Evolutionary conservation across 2,797 vertebrate species (phyloP), one percentile per base, ranked within the genome.

Genomic region (Parauchenoglanis punctatus): DNA sequence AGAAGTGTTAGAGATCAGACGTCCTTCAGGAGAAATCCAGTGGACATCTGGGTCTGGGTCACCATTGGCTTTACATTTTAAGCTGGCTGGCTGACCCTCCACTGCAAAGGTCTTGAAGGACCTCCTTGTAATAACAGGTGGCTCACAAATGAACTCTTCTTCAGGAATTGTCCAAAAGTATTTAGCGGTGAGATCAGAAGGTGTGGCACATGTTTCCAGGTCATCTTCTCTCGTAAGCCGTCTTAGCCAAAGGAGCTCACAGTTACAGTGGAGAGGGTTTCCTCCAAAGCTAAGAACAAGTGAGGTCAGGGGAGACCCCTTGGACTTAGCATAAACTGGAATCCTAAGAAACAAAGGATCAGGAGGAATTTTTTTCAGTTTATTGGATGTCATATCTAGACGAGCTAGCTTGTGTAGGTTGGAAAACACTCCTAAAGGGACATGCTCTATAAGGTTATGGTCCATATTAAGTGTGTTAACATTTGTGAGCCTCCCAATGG

Each of bases 341-440:
- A 97, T 96, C 44, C 97, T 94, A 88, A 97, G 96, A 93, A 98
- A 98, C 84, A 98, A 90, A 0, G 97, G 97, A 92, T 98, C 97
- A 0, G 97, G 97, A 0, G 97, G 97, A 70, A 98, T 97, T 91
- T 97, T 98, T 94, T 97, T 97, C 91, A 98, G 95, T 91, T 97
- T 97, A 93, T 98, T 98, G 89, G 97, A 98, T 0, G 97, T 98
- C 97, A 98, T 97, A 93, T 98, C 97, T 91, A 98, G 93, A 78
- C 97, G 95, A 7, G 97, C 97, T 93, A 98, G 93, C 86, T 98
- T 98, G 93, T 97, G 97, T 83, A 98, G 94, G 93, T 98, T 97
- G 88, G 96, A 97, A 92, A 98, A 98, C 88, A 97, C 96, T 7
- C 97, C 97, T 46, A 97, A 96, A 0, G 97, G 97, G 81, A 98